These are phyloP conservation scores for Cyclargus thomasi DNA, from an alignment of 1,140 invertebrate species.

Conservation along the genomic window DNA sequence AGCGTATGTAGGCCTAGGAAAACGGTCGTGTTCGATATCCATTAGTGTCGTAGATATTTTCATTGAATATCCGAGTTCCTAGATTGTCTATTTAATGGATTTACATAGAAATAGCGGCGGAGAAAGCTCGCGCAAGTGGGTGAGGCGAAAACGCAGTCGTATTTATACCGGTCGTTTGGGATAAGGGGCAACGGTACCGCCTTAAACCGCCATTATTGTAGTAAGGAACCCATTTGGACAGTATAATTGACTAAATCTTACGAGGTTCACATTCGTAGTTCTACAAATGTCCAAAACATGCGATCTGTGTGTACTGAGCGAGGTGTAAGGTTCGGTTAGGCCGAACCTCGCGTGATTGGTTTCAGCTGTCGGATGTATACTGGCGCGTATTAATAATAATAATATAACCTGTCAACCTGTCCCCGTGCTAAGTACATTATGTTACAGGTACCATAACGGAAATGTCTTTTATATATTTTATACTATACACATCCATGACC, in stretches of 20 bases:
- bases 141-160: background rate
- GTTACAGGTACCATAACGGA: too few relatives aligned
- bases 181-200: background rate
- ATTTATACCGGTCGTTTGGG: background rate
- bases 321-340: too few relatives aligned
- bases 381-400: too few relatives aligned
- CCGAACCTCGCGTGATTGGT: too few relatives aligned
- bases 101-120: background rate
- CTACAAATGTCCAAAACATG: too few relatives aligned
- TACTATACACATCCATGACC: too few relatives aligned
- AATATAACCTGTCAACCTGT: too few relatives aligned
- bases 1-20: background rate
- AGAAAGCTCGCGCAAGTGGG: background rate
- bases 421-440: too few relatives aligned
- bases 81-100: constrained; percentile 13
- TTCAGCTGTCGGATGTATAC: too few relatives aligned
- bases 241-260: background rate
- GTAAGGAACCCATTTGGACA: background rate
- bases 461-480: too few relatives aligned
- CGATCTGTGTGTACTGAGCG: too few relatives aligned
- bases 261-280: too few relatives aligned
- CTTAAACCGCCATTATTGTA: background rate
- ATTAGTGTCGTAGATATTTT: background rate
- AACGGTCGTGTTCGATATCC: background rate
- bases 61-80: background rate